A percentile compares a stretch with the other conserved stretches of the same genome.
Evolutionary conservation across 2,113 vertebrate species (phyloP).

Genomic region (Tachuris rubrigastra): DNA sequence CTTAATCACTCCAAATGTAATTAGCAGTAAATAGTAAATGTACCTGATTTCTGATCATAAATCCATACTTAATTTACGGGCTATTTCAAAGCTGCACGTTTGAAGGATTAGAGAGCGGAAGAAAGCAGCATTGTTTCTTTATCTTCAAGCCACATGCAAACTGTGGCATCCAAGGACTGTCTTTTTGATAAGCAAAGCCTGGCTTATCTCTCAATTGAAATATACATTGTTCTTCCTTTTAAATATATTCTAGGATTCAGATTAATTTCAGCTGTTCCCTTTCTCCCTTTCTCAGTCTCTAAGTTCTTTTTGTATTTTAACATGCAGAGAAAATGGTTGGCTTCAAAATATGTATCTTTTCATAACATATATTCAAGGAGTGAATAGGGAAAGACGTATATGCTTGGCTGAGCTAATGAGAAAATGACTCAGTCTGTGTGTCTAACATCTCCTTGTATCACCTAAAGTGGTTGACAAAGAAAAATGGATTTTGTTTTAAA

Average conservation of each 20-base stretch:
- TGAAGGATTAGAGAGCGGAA: not conserved
- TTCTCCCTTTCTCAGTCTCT: not conserved
- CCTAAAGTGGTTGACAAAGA: conserved; percentile 65
- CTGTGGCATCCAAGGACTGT: not conserved
- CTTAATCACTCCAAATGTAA: not conserved
- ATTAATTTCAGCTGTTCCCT: not conserved
- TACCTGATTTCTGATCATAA: conserved; percentile 25
- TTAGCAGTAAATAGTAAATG: not conserved
- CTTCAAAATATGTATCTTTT: conserved; percentile 62
- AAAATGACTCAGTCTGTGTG: conserved; percentile 12
- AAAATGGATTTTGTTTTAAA: conserved; percentile 64
- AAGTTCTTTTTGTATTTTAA: conserved; percentile 1
- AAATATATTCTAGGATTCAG: not conserved
- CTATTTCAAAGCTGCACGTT: conserved; percentile 34
- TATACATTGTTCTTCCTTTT: conserved; percentile 22
- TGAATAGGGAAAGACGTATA: not conserved
- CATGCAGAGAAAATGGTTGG: not conserved
- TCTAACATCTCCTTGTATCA: conserved; percentile 5
- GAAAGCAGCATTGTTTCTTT: conserved; percentile 14
- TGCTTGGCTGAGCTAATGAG: conserved; percentile 58
- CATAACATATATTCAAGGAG: conserved; percentile 37
- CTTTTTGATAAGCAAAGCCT: conserved; percentile 45
- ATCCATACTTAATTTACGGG: not conserved
- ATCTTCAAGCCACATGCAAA: conserved; percentile 51
- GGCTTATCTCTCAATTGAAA: conserved; percentile 49